phyloP scores from a whole-genome alignment of 2,797 vertebrate genomes.

The Myotis daubentonii region DNA sequence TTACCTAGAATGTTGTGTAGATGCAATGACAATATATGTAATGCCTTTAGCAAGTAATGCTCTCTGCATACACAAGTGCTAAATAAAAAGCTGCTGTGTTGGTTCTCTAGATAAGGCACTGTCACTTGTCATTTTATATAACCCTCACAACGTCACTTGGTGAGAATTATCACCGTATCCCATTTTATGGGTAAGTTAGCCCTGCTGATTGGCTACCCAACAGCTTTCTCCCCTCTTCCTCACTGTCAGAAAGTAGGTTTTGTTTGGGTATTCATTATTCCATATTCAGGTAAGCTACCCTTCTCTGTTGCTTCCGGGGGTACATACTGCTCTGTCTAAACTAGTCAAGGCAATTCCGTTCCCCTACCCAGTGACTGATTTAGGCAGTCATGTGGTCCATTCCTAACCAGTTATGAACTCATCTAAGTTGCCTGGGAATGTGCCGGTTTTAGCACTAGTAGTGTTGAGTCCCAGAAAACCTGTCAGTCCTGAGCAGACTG shows the following conservation, averaged over 20 bases:
- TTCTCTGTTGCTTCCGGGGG: not conserved
- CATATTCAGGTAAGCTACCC: not conserved
- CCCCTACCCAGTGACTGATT: not conserved
- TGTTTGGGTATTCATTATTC: not conserved
- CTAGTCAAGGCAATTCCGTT: not conserved
- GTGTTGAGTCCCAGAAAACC: not conserved
- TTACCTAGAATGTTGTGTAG: not conserved
- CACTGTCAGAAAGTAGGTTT: not conserved
- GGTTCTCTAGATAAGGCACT: not conserved
- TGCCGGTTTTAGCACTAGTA: not conserved
- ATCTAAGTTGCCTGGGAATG: not conserved
- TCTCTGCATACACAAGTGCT: not conserved
- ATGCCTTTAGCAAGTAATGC: not conserved
- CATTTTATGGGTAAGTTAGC: not conserved
- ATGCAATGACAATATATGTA: not conserved
- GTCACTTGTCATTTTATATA: not conserved
- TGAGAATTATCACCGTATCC: conserved; percentile 5
- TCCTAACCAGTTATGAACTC: not conserved
- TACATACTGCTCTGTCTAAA: conserved; percentile 14
- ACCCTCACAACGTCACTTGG: not conserved
- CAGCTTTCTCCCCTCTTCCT: not conserved
- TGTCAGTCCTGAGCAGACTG: not conserved
- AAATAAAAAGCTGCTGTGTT: conserved; percentile 11
- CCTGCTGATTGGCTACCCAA: not conserved
- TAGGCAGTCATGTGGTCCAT: not conserved